Evolutionary conservation across 2,113 vertebrate species (phyloP).

Genomic region (human): DNA sequence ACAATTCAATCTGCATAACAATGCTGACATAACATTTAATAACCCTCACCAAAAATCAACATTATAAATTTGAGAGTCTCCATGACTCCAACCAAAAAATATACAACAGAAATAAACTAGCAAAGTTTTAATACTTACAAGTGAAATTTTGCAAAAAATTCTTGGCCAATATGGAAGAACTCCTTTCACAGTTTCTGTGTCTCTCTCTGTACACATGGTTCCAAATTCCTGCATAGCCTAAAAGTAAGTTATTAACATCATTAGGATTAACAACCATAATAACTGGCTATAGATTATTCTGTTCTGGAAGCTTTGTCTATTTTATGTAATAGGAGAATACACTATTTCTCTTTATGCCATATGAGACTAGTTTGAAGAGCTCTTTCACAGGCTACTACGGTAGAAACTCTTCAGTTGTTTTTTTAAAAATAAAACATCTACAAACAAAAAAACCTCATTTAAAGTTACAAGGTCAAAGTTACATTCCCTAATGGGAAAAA

Average conservation of each 20-base stretch:
- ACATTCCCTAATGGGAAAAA: conserved; percentile 10
- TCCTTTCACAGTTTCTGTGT: conserved; percentile 93
- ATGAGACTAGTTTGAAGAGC: not conserved
- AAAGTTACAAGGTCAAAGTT: conserved; percentile 5
- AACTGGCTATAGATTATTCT: not conserved
- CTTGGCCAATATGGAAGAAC: conserved; percentile 98
- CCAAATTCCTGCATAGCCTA: conserved; percentile 99
- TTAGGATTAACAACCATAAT: not conserved
- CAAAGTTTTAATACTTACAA: conserved; percentile 84
- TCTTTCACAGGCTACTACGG: not conserved
- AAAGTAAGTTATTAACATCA: conserved; percentile 56
- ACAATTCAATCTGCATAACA: not conserved
- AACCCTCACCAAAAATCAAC: not conserved
- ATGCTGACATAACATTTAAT: not conserved
- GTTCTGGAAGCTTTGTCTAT: not conserved
- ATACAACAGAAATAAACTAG: not conserved
- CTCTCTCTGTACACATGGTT: conserved; percentile 94
- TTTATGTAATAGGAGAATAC: not conserved
- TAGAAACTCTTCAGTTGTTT: conserved; percentile 1
- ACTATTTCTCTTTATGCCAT: not conserved
- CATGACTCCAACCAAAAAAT: not conserved
- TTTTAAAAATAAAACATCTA: not conserved
- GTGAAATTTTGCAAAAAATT: conserved; percentile 97
- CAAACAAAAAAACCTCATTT: not conserved
- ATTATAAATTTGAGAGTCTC: not conserved